phyloP scores from a whole-genome alignment of 2,888 invertebrate species.

The Unio pictorum region DNA sequence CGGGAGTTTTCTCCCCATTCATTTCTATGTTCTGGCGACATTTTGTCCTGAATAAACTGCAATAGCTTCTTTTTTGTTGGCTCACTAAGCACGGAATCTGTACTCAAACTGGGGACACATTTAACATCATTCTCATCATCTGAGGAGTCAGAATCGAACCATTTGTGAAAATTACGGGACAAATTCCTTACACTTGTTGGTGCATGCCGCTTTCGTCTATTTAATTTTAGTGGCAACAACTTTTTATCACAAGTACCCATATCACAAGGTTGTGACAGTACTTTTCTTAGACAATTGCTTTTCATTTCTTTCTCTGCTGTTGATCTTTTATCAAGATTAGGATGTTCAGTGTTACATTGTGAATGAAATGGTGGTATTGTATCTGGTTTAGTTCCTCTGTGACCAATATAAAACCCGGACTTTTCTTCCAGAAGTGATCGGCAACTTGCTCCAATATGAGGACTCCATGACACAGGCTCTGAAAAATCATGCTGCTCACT shows the following conservation, averaged over 20 bases:
- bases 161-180: conserved; percentile 8
- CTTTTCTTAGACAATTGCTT: not conserved
- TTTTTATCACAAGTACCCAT: conserved; percentile 1
- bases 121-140: conserved; percentile 8
- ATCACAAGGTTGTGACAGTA: conserved; percentile 3
- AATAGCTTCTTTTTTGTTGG: too few relatives aligned
- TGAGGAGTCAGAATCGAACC: conserved; percentile 22
- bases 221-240: conserved; percentile 6
- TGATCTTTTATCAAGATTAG: not conserved
- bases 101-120: too few relatives aligned
- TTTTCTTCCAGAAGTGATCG: conserved; percentile 7
- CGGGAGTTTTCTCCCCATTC: too few relatives aligned
- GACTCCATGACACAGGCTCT: conserved; percentile 10
- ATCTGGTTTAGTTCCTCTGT: not conserved
- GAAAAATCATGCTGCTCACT: not conserved
- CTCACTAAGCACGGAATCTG: too few relatives aligned
- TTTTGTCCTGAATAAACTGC: too few relatives aligned
- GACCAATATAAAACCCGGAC: conserved; percentile 7
- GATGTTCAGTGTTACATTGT: not conserved
- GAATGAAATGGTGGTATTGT: not conserved
- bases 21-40: too few relatives aligned
- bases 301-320: not conserved
- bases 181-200: conserved; percentile 25
- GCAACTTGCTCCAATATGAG: conserved; percentile 4
- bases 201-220: conserved; percentile 26